These are phyloP conservation scores for Ancistrus triradiatus DNA, from an alignment of 2,113 vertebrate genomes.

Conservation along the genomic window DNA sequence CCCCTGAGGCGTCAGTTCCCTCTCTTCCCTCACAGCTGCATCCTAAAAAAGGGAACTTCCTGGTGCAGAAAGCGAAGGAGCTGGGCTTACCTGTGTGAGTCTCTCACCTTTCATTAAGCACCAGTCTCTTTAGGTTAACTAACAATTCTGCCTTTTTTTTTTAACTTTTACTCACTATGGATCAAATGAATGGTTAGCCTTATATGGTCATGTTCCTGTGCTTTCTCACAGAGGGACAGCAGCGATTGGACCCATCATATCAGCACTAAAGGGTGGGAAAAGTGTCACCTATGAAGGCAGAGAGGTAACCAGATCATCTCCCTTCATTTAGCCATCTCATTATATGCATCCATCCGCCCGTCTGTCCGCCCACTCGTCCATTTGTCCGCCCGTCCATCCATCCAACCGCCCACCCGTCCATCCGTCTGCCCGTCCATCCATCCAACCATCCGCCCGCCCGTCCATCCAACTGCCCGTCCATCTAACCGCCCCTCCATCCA, in stretches of 20 bases:
- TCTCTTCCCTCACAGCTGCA: constrained; percentile 62
- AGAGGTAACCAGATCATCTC: constrained; percentile 69
- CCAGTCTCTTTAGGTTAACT: too few species aligned
- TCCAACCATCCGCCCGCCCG: too few species aligned
- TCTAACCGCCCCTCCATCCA: too few species aligned
- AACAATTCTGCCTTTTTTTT: too few species aligned
- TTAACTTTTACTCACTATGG: too few species aligned
- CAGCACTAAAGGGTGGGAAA: constrained; percentile 77
- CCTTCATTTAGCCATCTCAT: neutral
- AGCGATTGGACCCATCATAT: constrained; percentile 84
- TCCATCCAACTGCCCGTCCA: too few species aligned
- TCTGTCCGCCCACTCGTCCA: neutral
- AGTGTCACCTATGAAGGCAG: constrained; percentile 76
- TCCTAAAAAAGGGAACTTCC: constrained; percentile 84
- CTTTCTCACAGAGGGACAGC: constrained; percentile 76
- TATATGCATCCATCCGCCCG: neutral
- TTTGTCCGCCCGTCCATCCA: too few species aligned
- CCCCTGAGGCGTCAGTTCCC: too few species aligned
- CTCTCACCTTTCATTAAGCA: neutral
- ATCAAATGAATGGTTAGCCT: too few species aligned
- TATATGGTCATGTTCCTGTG: too few species aligned
- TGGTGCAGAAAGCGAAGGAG: constrained; percentile 79
- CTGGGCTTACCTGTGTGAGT: constrained; percentile 92
- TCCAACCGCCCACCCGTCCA: too few species aligned
- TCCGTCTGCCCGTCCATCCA: too few species aligned